Evolutionary conservation across 2,113 vertebrate genomes (phyloP).

Genomic region (Arvicanthis niloticus): DNA sequence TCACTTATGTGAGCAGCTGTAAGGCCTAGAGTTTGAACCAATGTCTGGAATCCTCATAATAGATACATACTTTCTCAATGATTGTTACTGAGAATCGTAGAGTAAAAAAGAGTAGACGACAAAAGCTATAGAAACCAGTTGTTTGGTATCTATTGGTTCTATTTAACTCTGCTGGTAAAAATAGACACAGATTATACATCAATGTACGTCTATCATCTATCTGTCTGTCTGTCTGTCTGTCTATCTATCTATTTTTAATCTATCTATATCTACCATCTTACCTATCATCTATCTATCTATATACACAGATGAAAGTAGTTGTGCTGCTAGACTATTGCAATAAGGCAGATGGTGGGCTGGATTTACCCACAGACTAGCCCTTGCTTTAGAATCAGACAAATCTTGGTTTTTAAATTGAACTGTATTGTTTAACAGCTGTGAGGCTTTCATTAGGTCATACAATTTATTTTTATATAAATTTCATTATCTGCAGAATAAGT

Average conservation of each 20-base stretch:
- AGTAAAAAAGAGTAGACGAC: neutral
- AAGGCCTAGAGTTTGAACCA: neutral
- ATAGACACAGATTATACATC: neutral
- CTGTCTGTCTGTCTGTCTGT: neutral
- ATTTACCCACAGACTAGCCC: neutral
- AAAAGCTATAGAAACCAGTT: neutral
- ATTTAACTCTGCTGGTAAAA: neutral
- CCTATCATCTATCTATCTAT: neutral
- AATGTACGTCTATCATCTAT: neutral
- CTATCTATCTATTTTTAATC: no score
- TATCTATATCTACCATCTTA: no score
- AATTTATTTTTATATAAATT: neutral
- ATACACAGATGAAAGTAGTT: neutral
- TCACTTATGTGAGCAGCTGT: neutral
- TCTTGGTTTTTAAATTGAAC: neutral
- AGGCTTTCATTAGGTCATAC: neutral
- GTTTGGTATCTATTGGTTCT: neutral
- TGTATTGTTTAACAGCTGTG: neutral
- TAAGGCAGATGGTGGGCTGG: neutral
- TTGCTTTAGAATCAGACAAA: neutral
- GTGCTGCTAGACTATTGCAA: neutral
- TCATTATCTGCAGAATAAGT: neutral
- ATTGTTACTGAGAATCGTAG: neutral
- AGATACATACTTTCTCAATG: neutral
- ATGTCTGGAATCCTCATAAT: neutral